A percentile compares a stretch with the other conserved stretches of the same genome.
Evolutionary conservation across 1,140 invertebrate genomes (phyloP).

Genomic region (Aphelinus certus): DNA sequence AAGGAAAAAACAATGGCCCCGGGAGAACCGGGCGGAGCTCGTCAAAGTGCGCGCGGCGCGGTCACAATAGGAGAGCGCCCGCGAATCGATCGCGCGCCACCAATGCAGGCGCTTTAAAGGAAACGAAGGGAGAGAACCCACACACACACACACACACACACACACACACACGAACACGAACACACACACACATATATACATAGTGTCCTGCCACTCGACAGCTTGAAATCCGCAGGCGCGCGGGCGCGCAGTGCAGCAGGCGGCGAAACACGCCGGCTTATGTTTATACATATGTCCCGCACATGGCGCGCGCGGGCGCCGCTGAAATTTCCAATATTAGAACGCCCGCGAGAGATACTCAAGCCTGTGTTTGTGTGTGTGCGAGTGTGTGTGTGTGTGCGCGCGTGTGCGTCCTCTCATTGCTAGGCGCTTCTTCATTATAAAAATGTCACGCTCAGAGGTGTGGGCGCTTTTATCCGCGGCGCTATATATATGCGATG

Average conservation of each 20-base stretch:
- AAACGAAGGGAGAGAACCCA: no score
- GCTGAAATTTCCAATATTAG: slow-evolving; percentile 61
- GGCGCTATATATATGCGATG: not conserved
- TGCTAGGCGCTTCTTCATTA: slow-evolving; percentile 51
- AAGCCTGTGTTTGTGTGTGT: slow-evolving; percentile 49
- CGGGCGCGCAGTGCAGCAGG: slow-evolving; percentile 39
- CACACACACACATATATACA: not conserved
- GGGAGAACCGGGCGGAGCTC: no score
- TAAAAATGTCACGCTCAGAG: slow-evolving; percentile 59
- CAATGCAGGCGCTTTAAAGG: no score
- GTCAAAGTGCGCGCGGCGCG: no score
- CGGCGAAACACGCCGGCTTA: slow-evolving; percentile 50
- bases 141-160: no score
- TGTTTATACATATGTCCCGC: slow-evolving; percentile 65
- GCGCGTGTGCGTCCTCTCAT: not conserved
- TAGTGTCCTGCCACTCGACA: not conserved
- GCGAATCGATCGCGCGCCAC: no score
- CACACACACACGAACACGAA: not conserved
- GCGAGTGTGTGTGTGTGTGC: not conserved
- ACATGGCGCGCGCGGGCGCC: slow-evolving; percentile 55
- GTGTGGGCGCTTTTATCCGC: not conserved
- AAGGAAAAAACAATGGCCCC: no score
- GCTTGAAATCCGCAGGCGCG: not conserved
- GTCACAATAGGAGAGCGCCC: no score
- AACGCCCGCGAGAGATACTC: slow-evolving; percentile 51